phyloP scores from a whole-genome alignment of 2,888 invertebrate genomes.

The Ryuthela nishihirai region DNA sequence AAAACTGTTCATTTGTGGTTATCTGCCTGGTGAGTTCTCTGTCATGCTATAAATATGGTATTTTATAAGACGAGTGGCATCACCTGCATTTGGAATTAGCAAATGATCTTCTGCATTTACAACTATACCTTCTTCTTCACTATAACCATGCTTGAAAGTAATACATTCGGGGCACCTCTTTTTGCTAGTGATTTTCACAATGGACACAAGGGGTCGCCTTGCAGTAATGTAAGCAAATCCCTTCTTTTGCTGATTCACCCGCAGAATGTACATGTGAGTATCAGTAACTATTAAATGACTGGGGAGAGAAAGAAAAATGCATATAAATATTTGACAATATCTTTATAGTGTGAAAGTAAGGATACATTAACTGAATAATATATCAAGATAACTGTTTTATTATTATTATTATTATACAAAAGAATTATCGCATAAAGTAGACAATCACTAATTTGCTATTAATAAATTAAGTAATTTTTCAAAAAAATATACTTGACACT shows the following conservation, averaged over 20 bases:
- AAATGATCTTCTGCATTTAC: constrained; percentile 54
- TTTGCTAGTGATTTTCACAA: constrained; percentile 95
- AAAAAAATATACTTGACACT: too few relatives aligned
- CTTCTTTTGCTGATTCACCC: constrained; percentile 65
- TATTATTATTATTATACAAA: too few relatives aligned
- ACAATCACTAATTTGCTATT: too few relatives aligned
- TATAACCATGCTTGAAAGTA: constrained; percentile 86
- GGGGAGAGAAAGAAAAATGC: constrained; percentile 42
- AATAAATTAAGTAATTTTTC: too few relatives aligned
- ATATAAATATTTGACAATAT: not conserved
- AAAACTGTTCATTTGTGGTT: too few relatives aligned
- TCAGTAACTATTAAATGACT: constrained; percentile 82
- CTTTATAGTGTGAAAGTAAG: not conserved
- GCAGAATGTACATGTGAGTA: constrained; percentile 77
- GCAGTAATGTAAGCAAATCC: constrained; percentile 82
- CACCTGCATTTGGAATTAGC: constrained; percentile 83
- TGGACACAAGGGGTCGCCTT: constrained; percentile 79
- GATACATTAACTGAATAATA: too few relatives aligned
- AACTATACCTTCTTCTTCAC: constrained; percentile 29
- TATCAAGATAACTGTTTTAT: too few relatives aligned
- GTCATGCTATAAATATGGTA: constrained; percentile 71
- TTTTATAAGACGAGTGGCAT: constrained; percentile 84
- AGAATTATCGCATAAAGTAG: too few relatives aligned
- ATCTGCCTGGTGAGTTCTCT: constrained; percentile 23
- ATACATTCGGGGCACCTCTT: constrained; percentile 93